These are phyloP conservation scores for Phymatocera aterrima DNA, from an alignment of 2,888 invertebrate species.

Conservation along the genomic window DNA sequence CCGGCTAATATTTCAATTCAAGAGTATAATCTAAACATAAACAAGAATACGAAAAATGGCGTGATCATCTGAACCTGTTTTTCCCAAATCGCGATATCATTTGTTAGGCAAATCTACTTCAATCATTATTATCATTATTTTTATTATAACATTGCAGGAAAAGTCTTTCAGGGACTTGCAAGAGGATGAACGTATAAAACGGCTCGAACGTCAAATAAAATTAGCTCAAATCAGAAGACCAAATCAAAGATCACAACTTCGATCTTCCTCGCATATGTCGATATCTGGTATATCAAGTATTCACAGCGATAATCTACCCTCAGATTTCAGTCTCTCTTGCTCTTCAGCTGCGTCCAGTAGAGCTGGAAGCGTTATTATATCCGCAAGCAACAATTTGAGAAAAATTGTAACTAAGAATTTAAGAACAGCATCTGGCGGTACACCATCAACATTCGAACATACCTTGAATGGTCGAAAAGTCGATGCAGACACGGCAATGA, in stretches of 20 bases:
- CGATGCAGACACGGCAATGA: slow-evolving; percentile 52
- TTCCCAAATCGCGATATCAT: not conserved
- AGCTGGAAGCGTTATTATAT: slow-evolving; percentile 61
- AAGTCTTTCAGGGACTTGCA: slow-evolving; percentile 59
- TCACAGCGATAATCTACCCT: slow-evolving; percentile 52
- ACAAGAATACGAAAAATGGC: not conserved
- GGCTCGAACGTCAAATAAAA: slow-evolving; percentile 59
- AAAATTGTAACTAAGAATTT: slow-evolving; percentile 52
- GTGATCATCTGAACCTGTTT: not conserved
- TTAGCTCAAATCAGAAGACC: slow-evolving; percentile 47
- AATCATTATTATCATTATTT: not conserved
- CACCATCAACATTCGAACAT: slow-evolving; percentile 13
- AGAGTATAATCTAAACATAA: not conserved
- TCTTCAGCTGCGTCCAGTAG: slow-evolving; percentile 51
- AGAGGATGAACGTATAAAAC: slow-evolving; percentile 61
- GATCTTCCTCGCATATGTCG: slow-evolving; percentile 49
- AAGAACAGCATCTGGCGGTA: not conserved
- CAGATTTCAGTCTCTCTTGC: slow-evolving; percentile 52
- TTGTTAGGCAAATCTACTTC: not conserved
- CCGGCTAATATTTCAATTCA: not conserved
- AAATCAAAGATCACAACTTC: not conserved
- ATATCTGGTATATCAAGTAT: slow-evolving; percentile 60
- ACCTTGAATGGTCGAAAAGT: not conserved
- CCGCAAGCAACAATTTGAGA: slow-evolving; percentile 64
- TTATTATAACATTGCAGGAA: slow-evolving; percentile 50